phyloP scores from a whole-genome alignment of 92 coral and sea anemone species.

The Zoanthus sansibaricus region DNA sequence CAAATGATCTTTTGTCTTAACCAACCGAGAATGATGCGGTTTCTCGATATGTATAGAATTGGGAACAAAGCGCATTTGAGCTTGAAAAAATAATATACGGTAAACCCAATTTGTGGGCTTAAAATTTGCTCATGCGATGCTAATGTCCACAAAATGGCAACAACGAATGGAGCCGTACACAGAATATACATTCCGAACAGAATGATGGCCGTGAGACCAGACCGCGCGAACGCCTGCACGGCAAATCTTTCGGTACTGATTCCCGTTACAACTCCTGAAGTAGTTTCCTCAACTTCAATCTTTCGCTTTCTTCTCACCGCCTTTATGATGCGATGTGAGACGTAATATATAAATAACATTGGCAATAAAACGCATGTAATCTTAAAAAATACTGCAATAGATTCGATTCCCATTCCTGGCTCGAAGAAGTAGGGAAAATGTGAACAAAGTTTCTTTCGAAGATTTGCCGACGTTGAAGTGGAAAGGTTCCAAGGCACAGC shows the following conservation, averaged over 20 bases:
- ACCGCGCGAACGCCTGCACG: conserved; percentile 60
- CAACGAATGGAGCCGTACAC: conserved; percentile 65
- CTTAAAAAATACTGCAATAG: conserved; percentile 56
- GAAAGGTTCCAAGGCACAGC: conserved; percentile 75
- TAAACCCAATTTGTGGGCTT: conserved; percentile 20
- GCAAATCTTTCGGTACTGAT: conserved; percentile 62
- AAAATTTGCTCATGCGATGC: conserved; percentile 17
- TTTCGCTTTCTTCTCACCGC: conserved; percentile 67
- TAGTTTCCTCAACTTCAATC: conserved; percentile 51
- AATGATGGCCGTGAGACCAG: conserved; percentile 67
- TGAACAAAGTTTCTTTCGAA: conserved; percentile 24
- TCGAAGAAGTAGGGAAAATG: conserved; percentile 55
- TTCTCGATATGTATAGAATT: conserved; percentile 73
- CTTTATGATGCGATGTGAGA: conserved; percentile 57
- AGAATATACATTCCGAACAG: conserved; percentile 59
- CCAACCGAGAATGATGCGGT: conserved; percentile 57
- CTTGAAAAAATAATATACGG: conserved; percentile 62
- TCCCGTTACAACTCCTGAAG: conserved; percentile 31
- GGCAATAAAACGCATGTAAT: conserved; percentile 64
- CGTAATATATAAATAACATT: conserved; percentile 37
- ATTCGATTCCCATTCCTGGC: conserved; percentile 43
- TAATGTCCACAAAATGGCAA: conserved; percentile 58
- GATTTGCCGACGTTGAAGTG: neutral
- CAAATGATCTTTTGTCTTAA: conserved; percentile 54
- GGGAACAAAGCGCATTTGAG: conserved; percentile 77